phyloP scores from a whole-genome alignment of 2,113 vertebrate genomes.

The Gracilinanus agilis region DNA sequence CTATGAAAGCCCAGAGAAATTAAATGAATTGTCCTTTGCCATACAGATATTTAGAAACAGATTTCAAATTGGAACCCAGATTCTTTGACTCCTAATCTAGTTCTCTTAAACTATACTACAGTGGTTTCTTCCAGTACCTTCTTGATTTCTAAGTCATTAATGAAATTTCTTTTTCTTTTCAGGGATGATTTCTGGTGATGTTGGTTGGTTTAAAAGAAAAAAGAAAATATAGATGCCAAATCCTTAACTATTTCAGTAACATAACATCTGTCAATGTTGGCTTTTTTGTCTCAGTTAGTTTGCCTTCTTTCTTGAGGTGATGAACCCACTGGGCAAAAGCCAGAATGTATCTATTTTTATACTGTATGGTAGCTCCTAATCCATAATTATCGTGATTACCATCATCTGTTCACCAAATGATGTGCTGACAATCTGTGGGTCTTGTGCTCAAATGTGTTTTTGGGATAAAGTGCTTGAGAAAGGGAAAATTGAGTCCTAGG shows the following conservation, averaged over 20 bases:
- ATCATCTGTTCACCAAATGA: slow-evolving; percentile 50
- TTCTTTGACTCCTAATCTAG: not conserved
- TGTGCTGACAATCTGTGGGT: slow-evolving; percentile 45
- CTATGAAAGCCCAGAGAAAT: not conserved
- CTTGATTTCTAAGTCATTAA: not conserved
- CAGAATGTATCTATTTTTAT: slow-evolving; percentile 41
- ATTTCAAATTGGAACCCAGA: not conserved
- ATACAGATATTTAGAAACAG: not conserved
- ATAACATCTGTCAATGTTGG: not conserved
- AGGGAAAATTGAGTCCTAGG: not conserved
- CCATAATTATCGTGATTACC: slow-evolving; percentile 42
- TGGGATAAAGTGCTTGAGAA: slow-evolving; percentile 38
- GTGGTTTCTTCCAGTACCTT: not conserved
- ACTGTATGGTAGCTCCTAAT: slow-evolving; percentile 44
- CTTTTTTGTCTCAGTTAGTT: not conserved
- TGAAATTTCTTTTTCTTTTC: slow-evolving; percentile 26
- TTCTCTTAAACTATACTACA: not conserved
- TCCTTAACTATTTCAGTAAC: not conserved
- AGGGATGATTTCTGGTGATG: slow-evolving; percentile 35
- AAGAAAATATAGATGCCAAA: not conserved
- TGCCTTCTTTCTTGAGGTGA: not conserved
- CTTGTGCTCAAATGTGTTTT: slow-evolving; percentile 46
- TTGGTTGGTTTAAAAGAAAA: slow-evolving; percentile 16
- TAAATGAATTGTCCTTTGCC: not conserved
- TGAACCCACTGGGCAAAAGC: slow-evolving; percentile 30